Evolutionary conservation across 2,113 vertebrate species (phyloP).

Genomic region (Geothlypis trichas): DNA sequence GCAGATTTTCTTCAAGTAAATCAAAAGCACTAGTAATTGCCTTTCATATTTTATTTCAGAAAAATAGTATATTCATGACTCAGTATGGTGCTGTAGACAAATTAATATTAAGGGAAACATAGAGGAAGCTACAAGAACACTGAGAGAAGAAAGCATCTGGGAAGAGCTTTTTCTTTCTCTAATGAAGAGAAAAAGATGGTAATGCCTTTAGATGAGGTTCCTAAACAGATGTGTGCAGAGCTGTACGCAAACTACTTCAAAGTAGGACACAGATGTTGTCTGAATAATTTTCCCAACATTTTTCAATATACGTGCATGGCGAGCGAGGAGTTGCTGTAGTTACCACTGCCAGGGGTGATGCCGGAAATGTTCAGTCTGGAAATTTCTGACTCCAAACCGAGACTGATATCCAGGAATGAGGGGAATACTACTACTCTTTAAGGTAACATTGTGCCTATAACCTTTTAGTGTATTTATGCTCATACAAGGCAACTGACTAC

Average conservation of each 20-base stretch:
- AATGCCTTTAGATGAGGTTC: constrained; percentile 27
- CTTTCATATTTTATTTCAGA: constrained; percentile 24
- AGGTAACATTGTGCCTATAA: neutral
- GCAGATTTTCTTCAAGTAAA: constrained; percentile 14
- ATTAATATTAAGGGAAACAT: neutral
- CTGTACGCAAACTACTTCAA: neutral
- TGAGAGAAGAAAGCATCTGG: neutral
- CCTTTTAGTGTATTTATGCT: neutral
- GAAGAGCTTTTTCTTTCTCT: constrained; percentile 20
- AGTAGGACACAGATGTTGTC: constrained; percentile 55
- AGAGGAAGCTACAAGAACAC: neutral
- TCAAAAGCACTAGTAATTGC: constrained; percentile 13
- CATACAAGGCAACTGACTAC: neutral
- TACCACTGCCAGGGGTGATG: neutral
- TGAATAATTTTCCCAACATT: constrained; percentile 14
- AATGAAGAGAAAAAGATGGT: constrained; percentile 27
- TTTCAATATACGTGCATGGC: neutral
- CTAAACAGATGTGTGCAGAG: constrained; percentile 43
- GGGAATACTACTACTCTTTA: neutral
- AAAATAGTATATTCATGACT: neutral
- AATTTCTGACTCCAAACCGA: neutral
- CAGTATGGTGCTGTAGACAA: constrained; percentile 12
- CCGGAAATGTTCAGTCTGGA: neutral
- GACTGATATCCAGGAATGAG: neutral
- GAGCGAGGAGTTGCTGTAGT: neutral